Evolutionary conservation across 2,113 vertebrate genomes (phyloP), one percentile per base, ranked within the genome.

Genomic region (Ptilorrhoa leucosticta): DNA sequence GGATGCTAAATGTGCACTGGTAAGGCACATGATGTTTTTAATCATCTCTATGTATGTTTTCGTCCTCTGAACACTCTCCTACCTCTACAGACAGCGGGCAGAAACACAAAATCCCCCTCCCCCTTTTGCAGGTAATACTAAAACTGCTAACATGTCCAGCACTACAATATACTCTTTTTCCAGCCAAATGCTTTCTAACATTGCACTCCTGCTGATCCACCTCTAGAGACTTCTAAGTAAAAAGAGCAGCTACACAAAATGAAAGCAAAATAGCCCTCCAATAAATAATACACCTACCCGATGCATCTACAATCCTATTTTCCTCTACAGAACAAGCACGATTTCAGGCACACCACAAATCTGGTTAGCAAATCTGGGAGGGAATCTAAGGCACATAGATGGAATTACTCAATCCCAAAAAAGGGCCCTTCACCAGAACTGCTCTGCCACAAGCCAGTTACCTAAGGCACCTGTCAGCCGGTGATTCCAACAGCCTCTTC

Each of bases 241-340:
- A 87, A 90, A 39, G 50, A 83, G 18, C 17, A 81, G 33, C 72
- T 66, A 27, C 6, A 64, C 47, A 95, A 93, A 94, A 93, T 78
- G 83, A 95, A 96, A 95, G 87, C 57, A 83, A 88, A 94, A 86
- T 51, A 86, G 78, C 7, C 39, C 23, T 78, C 53, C 48, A 39
- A 47, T 50, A 92, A 96, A 69, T 57, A 78, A 89, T 5, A 70
- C 37, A 78, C 69, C 45, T 48, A 45, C 21, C n/a, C 72, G 89
- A 4, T 3, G 39, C 48, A 79, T 31, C 44, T 13, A 69, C 28
- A 72, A 11, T 31, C 48, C 48, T 19, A 8, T 47, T 64, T 61
- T 84, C 37, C 37, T 22, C 51, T 47, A 37, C 13, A 66, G 48
- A 88, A 56, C 15, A 48, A 66, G 44, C 35, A n/a, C 0, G 2